Evolutionary conservation across 2,797 vertebrate species (phyloP), one percentile per base, ranked within the genome.

Genomic region (Anas flavirostris): DNA sequence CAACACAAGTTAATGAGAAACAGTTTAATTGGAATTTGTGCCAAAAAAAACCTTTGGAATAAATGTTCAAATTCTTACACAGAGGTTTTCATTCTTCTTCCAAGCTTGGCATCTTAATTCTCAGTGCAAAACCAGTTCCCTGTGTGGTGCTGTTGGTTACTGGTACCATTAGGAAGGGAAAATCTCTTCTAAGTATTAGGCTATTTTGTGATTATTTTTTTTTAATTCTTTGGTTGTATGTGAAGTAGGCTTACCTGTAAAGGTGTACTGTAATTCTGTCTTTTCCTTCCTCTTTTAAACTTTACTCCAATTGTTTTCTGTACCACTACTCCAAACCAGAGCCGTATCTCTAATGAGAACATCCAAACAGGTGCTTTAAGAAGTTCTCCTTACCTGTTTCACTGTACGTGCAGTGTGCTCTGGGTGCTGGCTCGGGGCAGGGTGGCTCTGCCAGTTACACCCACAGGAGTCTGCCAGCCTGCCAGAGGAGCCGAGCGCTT

Each of bases 351-450:
- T 19, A 29, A 29, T 2, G n/a, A 17, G 35, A 60, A 12, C n/a
- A 19, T 3, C 76, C 60, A 10, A 35, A 13, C 22, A 43, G 52
- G 19, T 55, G 12, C 50, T 58, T 26, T 17, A 6, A 0, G 1
- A 31, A 60, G 31, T 68, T 11, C 26, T 69, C 48, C 69, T 86
- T 16, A 14, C 12, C 62, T 53, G 0, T 31, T 50, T 62, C 18
- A 0, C 21, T 44, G 35, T 31, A 10, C 0, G 0, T 3, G 13
- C 2, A 2, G 29, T 39, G 2, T 9, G 48, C 76, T 15, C 2
- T 7, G 18, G 60, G 58, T 25, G 66, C 52, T 73, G 79, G 33
- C 25, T 75, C 19, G 14, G 10, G 11, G 13, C 4, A 10, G 0
- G 1, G 35, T 28, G 46, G 7, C 55, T 44, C 33, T 11, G 18